Percentiles rank a stretch among this genome's conserved stretches.
Conservation (phyloP, 2,888 invertebrate species). For the Drosophila kanekoi region DNA sequence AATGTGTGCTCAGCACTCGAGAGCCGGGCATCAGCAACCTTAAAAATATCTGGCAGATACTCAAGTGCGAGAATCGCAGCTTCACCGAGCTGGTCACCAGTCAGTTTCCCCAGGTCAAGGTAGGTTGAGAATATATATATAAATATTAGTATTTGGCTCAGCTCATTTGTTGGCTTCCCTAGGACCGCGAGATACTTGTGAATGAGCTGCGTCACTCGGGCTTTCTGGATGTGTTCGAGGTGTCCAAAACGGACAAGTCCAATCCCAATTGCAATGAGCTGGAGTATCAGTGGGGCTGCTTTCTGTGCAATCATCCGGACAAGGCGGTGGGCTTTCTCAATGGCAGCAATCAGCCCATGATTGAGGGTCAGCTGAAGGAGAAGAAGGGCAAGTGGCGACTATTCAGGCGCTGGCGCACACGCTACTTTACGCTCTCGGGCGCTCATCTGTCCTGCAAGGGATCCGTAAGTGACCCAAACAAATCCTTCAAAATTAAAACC, state of each 20-base stretch:
- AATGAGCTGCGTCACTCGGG: conserved; percentile 94
- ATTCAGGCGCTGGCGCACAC: conserved; percentile 95
- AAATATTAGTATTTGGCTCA: not conserved
- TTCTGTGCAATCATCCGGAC: conserved; percentile 96
- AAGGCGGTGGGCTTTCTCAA: conserved; percentile 93
- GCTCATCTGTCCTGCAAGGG: conserved; percentile 95
- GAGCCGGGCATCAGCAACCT: conserved; percentile 93
- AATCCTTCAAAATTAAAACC: fast-evolving
- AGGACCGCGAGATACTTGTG: conserved; percentile 94
- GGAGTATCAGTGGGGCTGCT: conserved; percentile 92
- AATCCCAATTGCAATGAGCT: conserved; percentile 86
- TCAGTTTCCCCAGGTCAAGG: conserved; percentile 95
- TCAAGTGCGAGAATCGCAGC: conserved; percentile 95
- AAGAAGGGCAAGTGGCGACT: conserved; percentile 96
- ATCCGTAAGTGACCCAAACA: conserved; percentile 87
- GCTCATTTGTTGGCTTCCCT: conserved; percentile 32
- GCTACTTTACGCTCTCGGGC: conserved; percentile 97
- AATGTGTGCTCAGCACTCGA: conserved; percentile 91
- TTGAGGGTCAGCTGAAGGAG: conserved; percentile 95
- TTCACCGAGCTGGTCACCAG: conserved; percentile 96
- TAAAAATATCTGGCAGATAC: conserved; percentile 97
- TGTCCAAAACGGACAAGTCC: conserved; percentile 86
- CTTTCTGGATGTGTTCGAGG: conserved; percentile 97
- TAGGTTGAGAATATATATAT: conserved; percentile 74
- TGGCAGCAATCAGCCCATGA: conserved; percentile 93